phyloP scores from a whole-genome alignment of 1,140 invertebrate species.

The Venturia canescens region DNA sequence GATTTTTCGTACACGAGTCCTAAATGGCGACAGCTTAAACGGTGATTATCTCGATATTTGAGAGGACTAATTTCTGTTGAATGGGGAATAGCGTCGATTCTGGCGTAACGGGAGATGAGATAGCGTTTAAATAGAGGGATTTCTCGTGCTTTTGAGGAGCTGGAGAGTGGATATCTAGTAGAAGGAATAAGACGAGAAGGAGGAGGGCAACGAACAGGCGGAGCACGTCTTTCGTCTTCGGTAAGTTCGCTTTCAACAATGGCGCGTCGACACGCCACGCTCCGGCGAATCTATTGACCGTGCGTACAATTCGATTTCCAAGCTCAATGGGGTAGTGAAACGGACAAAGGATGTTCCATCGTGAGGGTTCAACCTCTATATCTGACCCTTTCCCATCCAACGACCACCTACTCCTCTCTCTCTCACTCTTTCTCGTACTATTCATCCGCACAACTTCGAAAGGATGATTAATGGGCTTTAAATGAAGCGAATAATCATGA shows the following conservation, averaged over 20 bases:
- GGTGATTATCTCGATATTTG: background rate
- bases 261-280: slow-evolving; percentile 44
- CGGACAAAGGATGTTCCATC: slow-evolving; percentile 52
- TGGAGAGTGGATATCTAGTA: background rate
- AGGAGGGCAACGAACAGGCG: slow-evolving; percentile 30
- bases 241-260: slow-evolving; percentile 51
- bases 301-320: slow-evolving; percentile 51
- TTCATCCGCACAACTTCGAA: slow-evolving; percentile 46
- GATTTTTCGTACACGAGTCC: background rate
- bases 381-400: background rate
- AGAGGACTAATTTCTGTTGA: background rate
- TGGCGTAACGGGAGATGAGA: background rate
- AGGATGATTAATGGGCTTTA: slow-evolving; percentile 59
- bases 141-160: background rate
- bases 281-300: slow-evolving; percentile 56
- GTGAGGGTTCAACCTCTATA: slow-evolving; percentile 37
- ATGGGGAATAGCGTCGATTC: background rate
- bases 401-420: background rate
- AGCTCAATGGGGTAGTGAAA: slow-evolving; percentile 31
- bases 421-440: slow-evolving; percentile 5
- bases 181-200: background rate
- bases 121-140: background rate
- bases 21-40: background rate
- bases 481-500: slow-evolving; percentile 62
- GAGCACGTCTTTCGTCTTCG: slow-evolving; percentile 53